Evolutionary conservation across 2,113 vertebrate species (phyloP), one percentile per base, ranked within the genome.

Genomic region (Hippocampus comes): DNA sequence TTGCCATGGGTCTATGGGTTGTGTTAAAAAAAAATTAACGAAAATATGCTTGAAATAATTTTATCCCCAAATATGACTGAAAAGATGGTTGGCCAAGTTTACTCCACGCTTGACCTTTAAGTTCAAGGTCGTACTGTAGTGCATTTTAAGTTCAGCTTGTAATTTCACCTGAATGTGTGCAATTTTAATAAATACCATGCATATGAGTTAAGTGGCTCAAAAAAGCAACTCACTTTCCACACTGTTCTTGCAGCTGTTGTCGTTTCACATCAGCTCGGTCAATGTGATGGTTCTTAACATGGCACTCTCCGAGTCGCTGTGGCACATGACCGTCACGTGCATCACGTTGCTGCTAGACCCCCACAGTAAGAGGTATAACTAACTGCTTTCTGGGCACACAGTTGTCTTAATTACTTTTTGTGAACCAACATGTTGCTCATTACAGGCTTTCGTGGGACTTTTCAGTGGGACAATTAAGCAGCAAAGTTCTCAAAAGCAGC

Each of bases 401-500:
- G 46, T 46, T 27, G 2, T 34, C 2, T 18, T 61, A 15, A 9
- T 61, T 34, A 34, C 27, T 1, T 30, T 61, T 34, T 61, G 27
- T 34, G 17, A 34, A 18, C 59, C 34, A 9, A 61, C 59, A 9
- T 3, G 59, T 17, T 15, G 15, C 7, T 71, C 25, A 78, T 86
- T 69, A 10, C 70, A 97, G 97, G 82, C 82, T 97, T 77, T 91
- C 86, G 0, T 96, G 94, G 48, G 91, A 96, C 78, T 90, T 95
- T 81, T 95, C 91, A 68, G 90, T 97, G 51, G 92, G 93, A 18
- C 95, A 97, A 86, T 87, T 97, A 55, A 98, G 93, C 88, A 98
- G 97, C 91, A 99, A 99, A 93, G 91, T 98, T 55, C 91, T 99
- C 9, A 95, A 95, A 90, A 98, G 95, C 91, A 96, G 95, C 86